Evolutionary conservation across 1,140 invertebrate genomes (phyloP), one percentile per base, ranked within the genome.

Genomic region (Cyclargus thomasi): DNA sequence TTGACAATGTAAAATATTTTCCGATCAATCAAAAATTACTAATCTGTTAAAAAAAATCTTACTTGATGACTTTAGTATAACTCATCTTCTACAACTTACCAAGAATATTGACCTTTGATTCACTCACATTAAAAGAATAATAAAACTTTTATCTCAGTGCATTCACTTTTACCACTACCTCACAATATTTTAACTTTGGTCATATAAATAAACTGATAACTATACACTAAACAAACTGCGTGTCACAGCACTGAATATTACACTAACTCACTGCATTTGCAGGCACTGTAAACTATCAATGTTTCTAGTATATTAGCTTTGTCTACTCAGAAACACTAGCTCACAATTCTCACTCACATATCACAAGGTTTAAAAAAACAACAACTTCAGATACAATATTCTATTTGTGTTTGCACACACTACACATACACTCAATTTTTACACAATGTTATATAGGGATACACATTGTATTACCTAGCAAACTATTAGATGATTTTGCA

Each of bases 291-390:
- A 59, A 59, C 55, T 17, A n/a, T 59, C 17, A 59, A 21, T 29
- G 29, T 29, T 29, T 29, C 29, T 29, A 29, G 29, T 29, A 29
- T 5, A 59, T 18, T 65, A 22, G 17, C 53, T 29, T 14, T 59
- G 14, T 18, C 5, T 21, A 67, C 36, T 64, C 21, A 65, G 10
- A 20, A 22, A 14, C 21, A 67, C 17, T 21, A 23, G 57, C 29
- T 59, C 55, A 39, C 59, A n/a, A 20, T 55, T 59, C 53, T 62
- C 80, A 81, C 78, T 77, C 76, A 81, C 82, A 79, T 73, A 68
- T 79, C 85, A 90, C 87, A 83, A 85, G 87, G 84, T 86, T 68
- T 83, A 88, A 88, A 83, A 90, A 90, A 90, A 90, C 85, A 77
- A 88, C 83, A 87, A 82, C 75, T 70, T 84, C 36, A 75, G 76